These are phyloP conservation scores for Sphenopsis melanotis DNA, from an alignment of 2,797 vertebrate genomes.

Conservation along the genomic window DNA sequence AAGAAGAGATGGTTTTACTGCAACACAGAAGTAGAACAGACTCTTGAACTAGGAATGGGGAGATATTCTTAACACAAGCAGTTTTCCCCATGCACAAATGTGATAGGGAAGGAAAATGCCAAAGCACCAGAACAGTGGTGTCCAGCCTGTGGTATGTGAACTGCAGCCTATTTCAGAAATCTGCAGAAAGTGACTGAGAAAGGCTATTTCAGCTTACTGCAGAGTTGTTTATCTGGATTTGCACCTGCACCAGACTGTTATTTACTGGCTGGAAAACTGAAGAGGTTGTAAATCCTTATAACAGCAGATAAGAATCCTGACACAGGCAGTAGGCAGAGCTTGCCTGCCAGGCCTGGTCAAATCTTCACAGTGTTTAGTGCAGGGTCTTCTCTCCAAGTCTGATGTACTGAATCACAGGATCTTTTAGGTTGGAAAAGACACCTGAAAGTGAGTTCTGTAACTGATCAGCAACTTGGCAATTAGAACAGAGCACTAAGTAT, in stretches of 20 bases:
- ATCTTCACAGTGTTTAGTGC: accelerated
- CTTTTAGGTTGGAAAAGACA: not conserved
- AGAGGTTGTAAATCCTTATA: not conserved
- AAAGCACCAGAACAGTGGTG: not conserved
- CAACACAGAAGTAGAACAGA: not conserved
- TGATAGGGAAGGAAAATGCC: not conserved
- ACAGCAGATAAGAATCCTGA: not conserved
- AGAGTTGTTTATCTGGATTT: not conserved
- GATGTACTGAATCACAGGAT: not conserved
- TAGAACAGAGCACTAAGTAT: not conserved
- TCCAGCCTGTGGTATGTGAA: not conserved
- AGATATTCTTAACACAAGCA: not conserved
- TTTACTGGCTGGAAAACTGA: not conserved
- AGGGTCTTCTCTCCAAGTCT: not conserved
- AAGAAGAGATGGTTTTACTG: not conserved
- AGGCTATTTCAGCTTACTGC: no score
- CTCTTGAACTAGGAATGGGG: not conserved
- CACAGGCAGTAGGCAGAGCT: not conserved
- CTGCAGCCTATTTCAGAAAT: not conserved
- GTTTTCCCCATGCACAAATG: not conserved
- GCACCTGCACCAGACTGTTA: not conserved
- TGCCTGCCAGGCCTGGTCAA: not conserved
- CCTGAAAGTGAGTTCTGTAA: not conserved
- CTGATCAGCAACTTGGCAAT: not conserved
- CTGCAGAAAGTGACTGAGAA: not conserved